Evolutionary conservation across 2,797 vertebrate species (phyloP).

Genomic region (Arnoldichthys spilopterus): DNA sequence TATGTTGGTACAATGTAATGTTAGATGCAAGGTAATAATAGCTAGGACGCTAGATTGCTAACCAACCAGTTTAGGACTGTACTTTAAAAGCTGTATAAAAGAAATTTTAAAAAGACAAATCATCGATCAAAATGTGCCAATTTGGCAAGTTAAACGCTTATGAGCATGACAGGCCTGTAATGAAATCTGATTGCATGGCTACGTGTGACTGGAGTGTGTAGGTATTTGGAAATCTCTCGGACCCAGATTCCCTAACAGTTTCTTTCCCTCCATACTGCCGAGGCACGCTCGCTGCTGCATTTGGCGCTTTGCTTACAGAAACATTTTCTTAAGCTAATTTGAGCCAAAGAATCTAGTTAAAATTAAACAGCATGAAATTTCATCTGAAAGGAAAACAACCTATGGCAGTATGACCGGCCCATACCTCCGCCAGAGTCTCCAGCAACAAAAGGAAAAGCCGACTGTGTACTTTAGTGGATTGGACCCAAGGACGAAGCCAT

Average conservation of each 20-base stretch:
- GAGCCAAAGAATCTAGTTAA: constrained; percentile 58
- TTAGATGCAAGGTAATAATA: too few species aligned
- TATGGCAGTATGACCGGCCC: constrained; percentile 23
- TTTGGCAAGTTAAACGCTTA: too few species aligned
- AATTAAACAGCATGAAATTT: constrained; percentile 64
- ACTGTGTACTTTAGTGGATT: constrained; percentile 4
- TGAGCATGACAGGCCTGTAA: too few species aligned
- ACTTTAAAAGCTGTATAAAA: too few species aligned
- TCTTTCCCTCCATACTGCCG: not conserved
- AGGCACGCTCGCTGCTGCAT: constrained; percentile 3
- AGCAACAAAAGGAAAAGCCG: constrained; percentile 25
- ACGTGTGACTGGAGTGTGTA: constrained; percentile 13
- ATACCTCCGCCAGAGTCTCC: constrained; percentile 14
- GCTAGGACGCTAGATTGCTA: too few species aligned
- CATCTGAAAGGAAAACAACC: constrained; percentile 60
- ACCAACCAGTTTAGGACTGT: too few species aligned
- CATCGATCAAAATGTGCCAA: too few species aligned
- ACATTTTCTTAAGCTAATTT: constrained; percentile 59
- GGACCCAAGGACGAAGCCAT: not conserved
- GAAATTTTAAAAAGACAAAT: too few species aligned
- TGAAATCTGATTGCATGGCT: constrained; percentile 1
- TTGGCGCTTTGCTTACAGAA: constrained; percentile 56
- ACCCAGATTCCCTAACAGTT: not conserved
- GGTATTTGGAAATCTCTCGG: constrained; percentile 8
- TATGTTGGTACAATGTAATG: too few species aligned